Evolutionary conservation across 2,888 invertebrate genomes (phyloP), one percentile per base, ranked within the genome.

Genomic region (Philereme transversata): DNA sequence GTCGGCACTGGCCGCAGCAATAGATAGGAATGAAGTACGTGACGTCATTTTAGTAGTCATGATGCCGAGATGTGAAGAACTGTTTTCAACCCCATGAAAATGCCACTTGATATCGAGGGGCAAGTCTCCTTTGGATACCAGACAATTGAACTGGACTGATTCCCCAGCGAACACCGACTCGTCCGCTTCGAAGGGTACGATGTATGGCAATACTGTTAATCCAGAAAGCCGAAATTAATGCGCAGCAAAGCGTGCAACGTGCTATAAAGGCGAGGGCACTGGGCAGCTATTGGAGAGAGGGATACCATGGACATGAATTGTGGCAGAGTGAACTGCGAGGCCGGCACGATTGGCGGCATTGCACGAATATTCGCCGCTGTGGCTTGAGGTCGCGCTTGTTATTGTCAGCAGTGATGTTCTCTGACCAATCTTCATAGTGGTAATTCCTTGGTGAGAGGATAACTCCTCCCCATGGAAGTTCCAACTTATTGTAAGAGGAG

Each of bases 71-170:
- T 94, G 94, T 80, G 89, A 93, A 79, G 88, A 93, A 67, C 79
- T 79, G 73, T 90, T 90, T 83, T 93, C 93, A 69, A 93, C 88
- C 61, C 95, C 95, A 83, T 96, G 95, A 76, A 96, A 95, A 71
- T 94, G 94, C 97, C 97, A 97, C 66, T 93, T 93, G 68, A 97
- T 95, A 69, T 94, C 93, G 68, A 97, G 90, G 7, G 97, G 97
- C 68, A 95, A 87, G 85, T 97, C 97, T 54, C 97, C 96, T 83
- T 95, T 94, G 35, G 94, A 94, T 61, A 96, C 94, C 65, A 95
- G 94, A 84, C 96, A 96, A 74, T 93, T 94, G 65, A 95, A 93
- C 72, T 95, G 95, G 56, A 95, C 94, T 54, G 94, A 91, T 83
- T 96, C 95, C 43, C 95, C 96, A 70, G 95, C 94, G 82, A 95